Percentiles rank a stretch among this genome's conserved stretches.
These are phyloP conservation scores for Drosophila bocki DNA, from an alignment of 1,140 invertebrate species.

Conservation along the genomic window DNA sequence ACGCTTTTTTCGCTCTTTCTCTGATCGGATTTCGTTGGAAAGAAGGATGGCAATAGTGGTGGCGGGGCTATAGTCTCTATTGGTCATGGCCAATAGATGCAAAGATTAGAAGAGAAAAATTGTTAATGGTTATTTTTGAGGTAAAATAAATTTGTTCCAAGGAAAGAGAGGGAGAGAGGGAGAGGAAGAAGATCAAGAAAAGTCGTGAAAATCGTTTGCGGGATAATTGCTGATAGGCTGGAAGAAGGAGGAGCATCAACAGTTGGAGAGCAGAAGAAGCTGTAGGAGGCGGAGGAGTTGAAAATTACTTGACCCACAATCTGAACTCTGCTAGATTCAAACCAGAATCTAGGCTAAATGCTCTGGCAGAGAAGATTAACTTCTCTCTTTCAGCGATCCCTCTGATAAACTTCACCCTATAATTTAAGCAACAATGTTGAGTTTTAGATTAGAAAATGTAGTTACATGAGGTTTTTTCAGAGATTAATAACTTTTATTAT, in stretches of 20 bases:
- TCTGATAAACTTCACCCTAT: conserved; percentile 9
- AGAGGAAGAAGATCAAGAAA: conserved; percentile 39
- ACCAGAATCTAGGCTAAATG: conserved; percentile 69
- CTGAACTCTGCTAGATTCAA: conserved; percentile 61
- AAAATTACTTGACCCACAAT: conserved; percentile 78
- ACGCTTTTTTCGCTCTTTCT: conserved; percentile 31
- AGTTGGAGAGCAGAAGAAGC: not conserved
- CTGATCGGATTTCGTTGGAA: conserved; percentile 66
- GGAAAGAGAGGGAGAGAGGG: conserved; percentile 1
- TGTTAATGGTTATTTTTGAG: conserved; percentile 72
- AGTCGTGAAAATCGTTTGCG: conserved; percentile 71
- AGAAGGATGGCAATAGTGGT: not conserved
- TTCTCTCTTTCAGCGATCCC: conserved; percentile 33
- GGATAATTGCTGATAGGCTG: conserved; percentile 71
- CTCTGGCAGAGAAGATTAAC: conserved; percentile 45
- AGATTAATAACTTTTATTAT: not conserved
- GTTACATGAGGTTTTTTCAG: not conserved
- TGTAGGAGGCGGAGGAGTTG: conserved; percentile 35
- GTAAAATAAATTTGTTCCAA: conserved; percentile 78
- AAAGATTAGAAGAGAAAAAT: conserved; percentile 77
- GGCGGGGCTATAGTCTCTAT: conserved; percentile 49
- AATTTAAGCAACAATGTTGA: conserved; percentile 14
- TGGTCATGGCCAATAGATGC: conserved; percentile 58
- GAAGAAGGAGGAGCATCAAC: conserved; percentile 27
- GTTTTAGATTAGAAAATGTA: not conserved